Conservation (phyloP, 2,113 vertebrate genomes). For the Tinamus guttatus region DNA sequence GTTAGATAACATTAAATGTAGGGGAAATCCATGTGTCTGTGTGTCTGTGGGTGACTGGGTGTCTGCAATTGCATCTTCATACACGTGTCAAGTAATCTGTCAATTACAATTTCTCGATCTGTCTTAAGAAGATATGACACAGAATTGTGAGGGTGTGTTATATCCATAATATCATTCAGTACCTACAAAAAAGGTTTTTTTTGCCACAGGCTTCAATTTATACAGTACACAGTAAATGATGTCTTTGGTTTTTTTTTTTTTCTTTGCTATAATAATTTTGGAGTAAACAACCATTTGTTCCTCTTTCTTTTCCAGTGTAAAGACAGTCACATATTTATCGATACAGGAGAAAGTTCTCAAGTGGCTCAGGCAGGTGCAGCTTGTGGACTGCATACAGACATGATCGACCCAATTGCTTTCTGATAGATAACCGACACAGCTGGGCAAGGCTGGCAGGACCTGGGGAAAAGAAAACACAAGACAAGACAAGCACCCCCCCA, state of each 20-base stretch:
- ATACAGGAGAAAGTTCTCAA: constrained; percentile 88
- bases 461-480: constrained; percentile 26
- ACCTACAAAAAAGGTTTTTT: neutral
- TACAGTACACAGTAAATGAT: neutral
- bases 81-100: neutral
- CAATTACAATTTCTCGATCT: neutral
- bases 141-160: neutral
- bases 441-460: constrained; percentile 86
- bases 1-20: neutral
- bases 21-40: neutral
- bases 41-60: neutral
- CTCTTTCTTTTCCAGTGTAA: neutral
- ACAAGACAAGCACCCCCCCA: neutral
- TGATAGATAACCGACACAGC: constrained; percentile 86
- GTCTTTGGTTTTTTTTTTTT: neutral
- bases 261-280: neutral
- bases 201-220: neutral
- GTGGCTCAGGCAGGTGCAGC: constrained; percentile 84
- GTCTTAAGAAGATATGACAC: neutral
- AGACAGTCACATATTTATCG: constrained; percentile 60
- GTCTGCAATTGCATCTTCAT: neutral
- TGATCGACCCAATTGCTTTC: constrained; percentile 82
- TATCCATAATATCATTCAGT: neutral
- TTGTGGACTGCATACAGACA: constrained; percentile 77
- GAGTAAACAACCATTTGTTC: neutral